A percentile compares a stretch with the other conserved stretches of the same genome.
Conservation (phyloP, 1,140 invertebrate species). For the Spodoptera litura region DNA sequence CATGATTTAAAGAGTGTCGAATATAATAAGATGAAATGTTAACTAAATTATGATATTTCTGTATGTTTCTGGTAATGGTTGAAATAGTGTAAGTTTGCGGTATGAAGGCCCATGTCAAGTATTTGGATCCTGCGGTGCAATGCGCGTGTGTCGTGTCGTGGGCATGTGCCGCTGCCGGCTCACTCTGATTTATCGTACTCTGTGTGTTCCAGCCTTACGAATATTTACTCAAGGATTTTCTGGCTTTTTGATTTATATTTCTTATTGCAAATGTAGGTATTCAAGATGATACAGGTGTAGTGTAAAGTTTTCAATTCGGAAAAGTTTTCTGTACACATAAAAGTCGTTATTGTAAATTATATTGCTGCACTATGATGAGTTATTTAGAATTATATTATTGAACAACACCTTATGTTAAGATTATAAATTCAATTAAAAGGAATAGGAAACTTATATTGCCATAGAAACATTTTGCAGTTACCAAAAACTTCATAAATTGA, state of each 20-base stretch:
- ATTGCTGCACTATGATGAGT: no score
- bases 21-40: background rate
- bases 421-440: no score
- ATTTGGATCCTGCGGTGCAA: conserved; percentile 43
- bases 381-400: no score
- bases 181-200: conserved; percentile 45
- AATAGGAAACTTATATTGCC: no score
- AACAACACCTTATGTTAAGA: no score
- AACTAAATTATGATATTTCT: no score
- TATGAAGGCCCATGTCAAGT: conserved; percentile 40
- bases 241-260: conserved; percentile 47
- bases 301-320: background rate
- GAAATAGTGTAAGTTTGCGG: conserved; percentile 43
- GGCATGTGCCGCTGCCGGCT: conserved; percentile 34
- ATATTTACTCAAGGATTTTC: conserved; percentile 46
- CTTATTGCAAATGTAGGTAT: conserved; percentile 22
- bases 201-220: conserved; percentile 27
- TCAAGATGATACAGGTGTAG: conserved; percentile 18
- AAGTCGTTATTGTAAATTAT: no score
- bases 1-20: background rate
- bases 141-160: conserved; percentile 14
- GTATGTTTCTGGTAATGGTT: background rate
- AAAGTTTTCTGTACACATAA: background rate
- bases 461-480: no score
- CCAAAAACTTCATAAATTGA: no score